Conservation (phyloP, 2,888 invertebrate genomes). For the Cybosia mesomella region DNA sequence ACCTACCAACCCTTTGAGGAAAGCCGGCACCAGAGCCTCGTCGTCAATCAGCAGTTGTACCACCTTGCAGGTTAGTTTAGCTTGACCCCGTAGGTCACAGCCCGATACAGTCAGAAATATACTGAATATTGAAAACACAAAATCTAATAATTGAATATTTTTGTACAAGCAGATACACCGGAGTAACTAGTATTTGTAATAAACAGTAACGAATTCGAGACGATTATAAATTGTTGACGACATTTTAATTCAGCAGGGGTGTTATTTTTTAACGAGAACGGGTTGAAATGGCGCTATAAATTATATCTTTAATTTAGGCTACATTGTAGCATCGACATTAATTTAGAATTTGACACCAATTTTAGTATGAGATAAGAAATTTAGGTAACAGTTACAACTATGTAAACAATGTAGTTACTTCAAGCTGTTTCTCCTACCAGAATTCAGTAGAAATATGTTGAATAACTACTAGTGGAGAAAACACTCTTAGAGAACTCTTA, state of each 20-base stretch:
- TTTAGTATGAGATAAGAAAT: conserved; percentile 2
- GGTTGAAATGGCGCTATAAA: conserved; percentile 44
- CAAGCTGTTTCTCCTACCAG: neutral
- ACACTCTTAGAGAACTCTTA: no score
- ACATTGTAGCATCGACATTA: conserved; percentile 46
- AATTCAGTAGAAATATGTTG: neutral
- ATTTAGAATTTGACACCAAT: conserved; percentile 44
- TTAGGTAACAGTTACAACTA: neutral
- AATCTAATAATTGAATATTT: neutral
- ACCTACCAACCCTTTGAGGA: no score
- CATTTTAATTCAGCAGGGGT: conserved; percentile 48
- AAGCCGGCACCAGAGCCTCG: no score
- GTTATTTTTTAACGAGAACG: conserved; percentile 55
- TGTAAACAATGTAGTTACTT: neutral
- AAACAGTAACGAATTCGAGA: conserved; percentile 38
- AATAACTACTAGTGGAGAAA: no score
- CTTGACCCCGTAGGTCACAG: no score
- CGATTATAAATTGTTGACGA: conserved; percentile 44
- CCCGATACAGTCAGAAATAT: no score
- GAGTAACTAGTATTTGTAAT: conserved; percentile 34
- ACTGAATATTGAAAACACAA: neutral
- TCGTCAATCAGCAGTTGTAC: no score
- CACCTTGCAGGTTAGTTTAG: no score
- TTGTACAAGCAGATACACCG: conserved; percentile 15
- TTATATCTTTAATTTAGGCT: conserved; percentile 50